Percentiles rank a stretch among this genome's conserved stretches.
Evolutionary conservation across 2,888 invertebrate genomes (phyloP).

Genomic region (Lithophane leautieri): DNA sequence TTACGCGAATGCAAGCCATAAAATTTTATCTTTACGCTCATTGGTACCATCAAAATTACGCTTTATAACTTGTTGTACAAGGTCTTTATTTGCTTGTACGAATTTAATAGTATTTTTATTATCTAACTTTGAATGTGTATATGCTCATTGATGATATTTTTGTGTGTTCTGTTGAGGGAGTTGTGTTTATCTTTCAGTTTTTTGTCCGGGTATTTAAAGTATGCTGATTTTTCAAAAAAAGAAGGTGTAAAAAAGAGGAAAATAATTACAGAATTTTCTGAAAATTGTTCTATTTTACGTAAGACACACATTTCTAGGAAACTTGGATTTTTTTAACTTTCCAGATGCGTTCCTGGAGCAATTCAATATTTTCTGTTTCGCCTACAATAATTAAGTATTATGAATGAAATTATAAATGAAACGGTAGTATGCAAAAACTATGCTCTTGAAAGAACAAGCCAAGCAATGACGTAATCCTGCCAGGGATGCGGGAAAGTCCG

Average conservation of each 20-base stretch:
- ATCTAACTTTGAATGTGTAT: conserved; percentile 45
- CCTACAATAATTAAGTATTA: neutral
- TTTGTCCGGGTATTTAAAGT: neutral
- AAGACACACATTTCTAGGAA: neutral
- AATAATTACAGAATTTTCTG: neutral
- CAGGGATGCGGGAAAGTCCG: too few species aligned
- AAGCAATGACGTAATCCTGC: too few species aligned
- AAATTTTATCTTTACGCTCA: conserved; percentile 51
- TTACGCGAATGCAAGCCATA: conserved; percentile 47
- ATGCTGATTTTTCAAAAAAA: neutral
- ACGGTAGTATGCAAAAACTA: neutral
- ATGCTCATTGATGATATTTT: conserved; percentile 33
- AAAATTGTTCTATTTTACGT: neutral
- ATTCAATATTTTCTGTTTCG: neutral
- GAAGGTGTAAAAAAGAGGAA: neutral
- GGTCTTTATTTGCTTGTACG: conserved; percentile 34
- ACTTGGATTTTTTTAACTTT: too few species aligned
- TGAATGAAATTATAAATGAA: neutral
- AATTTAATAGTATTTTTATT: conserved; percentile 55
- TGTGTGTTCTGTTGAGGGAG: conserved; percentile 12
- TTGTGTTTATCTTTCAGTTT: conserved; percentile 13
- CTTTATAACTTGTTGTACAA: conserved; percentile 19
- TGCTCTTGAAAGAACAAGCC: neutral
- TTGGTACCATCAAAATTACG: conserved; percentile 17
- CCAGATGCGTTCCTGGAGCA: neutral